Conservation (phyloP, 2,113 vertebrate species). For the Variabilichromis moorii region DNA sequence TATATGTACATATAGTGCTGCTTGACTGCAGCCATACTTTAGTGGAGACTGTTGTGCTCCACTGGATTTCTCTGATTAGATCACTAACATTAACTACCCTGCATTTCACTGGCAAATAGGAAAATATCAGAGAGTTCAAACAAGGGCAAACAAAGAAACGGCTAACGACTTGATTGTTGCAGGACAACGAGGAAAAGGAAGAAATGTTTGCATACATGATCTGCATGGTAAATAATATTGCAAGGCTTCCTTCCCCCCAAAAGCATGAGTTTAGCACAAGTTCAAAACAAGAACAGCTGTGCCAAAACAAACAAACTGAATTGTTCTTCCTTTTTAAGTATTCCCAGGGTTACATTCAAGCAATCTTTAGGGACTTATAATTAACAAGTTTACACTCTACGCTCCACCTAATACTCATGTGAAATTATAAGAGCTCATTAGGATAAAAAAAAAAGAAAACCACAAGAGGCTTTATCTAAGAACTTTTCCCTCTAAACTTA, state of each 20-base stretch:
- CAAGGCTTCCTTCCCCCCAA: neutral
- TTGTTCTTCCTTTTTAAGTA: constrained; percentile 37
- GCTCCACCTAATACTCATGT: neutral
- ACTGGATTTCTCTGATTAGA: neutral
- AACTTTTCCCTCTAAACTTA: neutral
- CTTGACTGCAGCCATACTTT: neutral
- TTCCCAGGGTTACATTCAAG: constrained; percentile 9
- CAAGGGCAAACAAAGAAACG: neutral
- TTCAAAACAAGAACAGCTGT: constrained; percentile 11
- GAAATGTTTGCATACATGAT: constrained; percentile 21
- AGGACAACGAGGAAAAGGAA: neutral
- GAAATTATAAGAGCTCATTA: neutral
- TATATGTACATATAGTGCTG: neutral
- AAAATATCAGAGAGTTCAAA: neutral
- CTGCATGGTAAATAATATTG: constrained; percentile 11
- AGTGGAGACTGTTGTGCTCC: neutral
- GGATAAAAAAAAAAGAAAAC: neutral
- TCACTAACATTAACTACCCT: neutral
- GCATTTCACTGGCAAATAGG: neutral
- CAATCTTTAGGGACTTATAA: neutral
- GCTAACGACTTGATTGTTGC: neutral
- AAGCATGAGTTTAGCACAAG: neutral
- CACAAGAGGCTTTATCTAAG: neutral
- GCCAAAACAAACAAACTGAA: constrained; percentile 48
- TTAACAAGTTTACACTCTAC: neutral